Percentiles rank a stretch among this genome's conserved stretches.
These are phyloP conservation scores for Pyxicephalus adspersus DNA, from an alignment of 2,113 vertebrate species.

Conservation along the genomic window DNA sequence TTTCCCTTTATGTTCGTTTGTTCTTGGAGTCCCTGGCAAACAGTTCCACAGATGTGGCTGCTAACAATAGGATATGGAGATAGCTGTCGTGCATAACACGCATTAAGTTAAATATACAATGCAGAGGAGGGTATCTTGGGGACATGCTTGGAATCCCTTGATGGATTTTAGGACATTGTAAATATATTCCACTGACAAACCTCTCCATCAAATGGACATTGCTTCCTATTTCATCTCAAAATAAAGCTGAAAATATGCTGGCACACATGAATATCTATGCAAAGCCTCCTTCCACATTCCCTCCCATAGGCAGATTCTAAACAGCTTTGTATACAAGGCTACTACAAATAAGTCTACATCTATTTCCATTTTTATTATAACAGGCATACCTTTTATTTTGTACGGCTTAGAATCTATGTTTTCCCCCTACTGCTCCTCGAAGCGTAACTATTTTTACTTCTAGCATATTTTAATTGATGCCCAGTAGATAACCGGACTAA, in stretches of 20 bases:
- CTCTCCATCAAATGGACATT: conserved; percentile 60
- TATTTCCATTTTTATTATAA: neutral
- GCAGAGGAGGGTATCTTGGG: conserved; percentile 59
- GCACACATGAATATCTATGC: conserved; percentile 58
- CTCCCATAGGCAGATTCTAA: conserved; percentile 58
- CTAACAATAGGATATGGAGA: conserved; percentile 54
- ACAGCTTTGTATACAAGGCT: neutral
- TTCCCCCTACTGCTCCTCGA: neutral
- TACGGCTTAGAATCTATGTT: neutral
- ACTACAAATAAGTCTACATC: conserved; percentile 9
- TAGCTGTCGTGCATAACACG: conserved; percentile 45
- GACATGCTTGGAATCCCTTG: conserved; percentile 58
- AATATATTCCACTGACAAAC: conserved; percentile 63
- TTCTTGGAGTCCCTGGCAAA: conserved; percentile 32
- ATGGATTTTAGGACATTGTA: conserved; percentile 61
- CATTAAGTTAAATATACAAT: conserved; percentile 62
- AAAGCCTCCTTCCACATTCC: conserved; percentile 53
- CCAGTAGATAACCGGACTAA: conserved; percentile 49
- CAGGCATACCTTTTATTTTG: neutral
- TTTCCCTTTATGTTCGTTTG: neutral
- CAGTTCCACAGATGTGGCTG: conserved; percentile 38
- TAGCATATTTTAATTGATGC: conserved; percentile 49
- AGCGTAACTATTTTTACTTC: conserved; percentile 34
- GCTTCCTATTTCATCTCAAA: conserved; percentile 64
- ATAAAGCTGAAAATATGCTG: conserved; percentile 57